Base-by-base conservation (phyloP, 1,140 invertebrate genomes). In the Drosophila nigrodunni region DNA sequence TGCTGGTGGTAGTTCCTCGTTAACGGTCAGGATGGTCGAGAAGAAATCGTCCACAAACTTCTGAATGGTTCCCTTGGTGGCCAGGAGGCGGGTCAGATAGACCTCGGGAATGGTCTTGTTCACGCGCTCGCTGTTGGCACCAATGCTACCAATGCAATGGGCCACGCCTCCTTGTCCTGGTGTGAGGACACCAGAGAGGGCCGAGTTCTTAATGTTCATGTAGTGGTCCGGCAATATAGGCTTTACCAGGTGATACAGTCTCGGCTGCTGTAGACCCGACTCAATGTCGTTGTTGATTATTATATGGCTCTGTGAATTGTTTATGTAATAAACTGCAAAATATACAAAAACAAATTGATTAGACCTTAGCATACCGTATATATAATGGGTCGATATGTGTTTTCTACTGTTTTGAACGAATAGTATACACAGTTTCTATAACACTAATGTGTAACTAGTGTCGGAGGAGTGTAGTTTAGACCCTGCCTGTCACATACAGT, bases 21-120 rank as follows among this genome's bases (percentile, higher is more conserved):
- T 97, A 6, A 97, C 97, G 7, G 96, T 97, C 43, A 98, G 93
- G 85, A 98, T 97, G 4, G 97, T 98, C 57, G 95, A 95, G 83
- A 98, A 96, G 92, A 99, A 98, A 92, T 98, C 98, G 90, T 98
- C 98, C 9, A 99, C 97, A 93, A 98, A 99, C 92, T 99, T 98
- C 92, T 99, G 97, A 54, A 99, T 96, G 7, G 98, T 99, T 15
- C 98, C 98, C 93, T 98, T 98, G 0, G 97, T 98, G 25, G 98
- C 98, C 1, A 99, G 93, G 11, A 99, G 93, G 77, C 98, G 94
- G 6, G 98, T 99, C 57, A 99, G 94, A 92, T 98, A 99, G 91
- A 99, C 98, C 94, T 99, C 98, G 2, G 98, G 97, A 78, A 99
- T 98, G 7, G 97, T 97, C 94, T 98, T 98, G 91, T 97, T 97